Evolutionary conservation across 2,113 vertebrate species (phyloP).

Genomic region (Okapia johnstoni): DNA sequence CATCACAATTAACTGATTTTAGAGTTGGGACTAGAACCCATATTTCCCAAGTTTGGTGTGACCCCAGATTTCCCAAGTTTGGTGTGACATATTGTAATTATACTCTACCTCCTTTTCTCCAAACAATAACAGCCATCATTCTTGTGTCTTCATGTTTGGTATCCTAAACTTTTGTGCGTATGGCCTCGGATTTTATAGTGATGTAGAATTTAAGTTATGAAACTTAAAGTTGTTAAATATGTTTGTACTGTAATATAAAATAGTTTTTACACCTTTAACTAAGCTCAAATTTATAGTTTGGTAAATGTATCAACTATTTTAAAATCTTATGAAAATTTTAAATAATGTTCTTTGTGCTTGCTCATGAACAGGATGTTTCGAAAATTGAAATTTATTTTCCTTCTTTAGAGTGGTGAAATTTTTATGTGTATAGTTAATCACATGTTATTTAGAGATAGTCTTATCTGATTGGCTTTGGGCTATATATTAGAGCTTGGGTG

Average conservation of each 20-base stretch:
- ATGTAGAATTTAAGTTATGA: constrained; percentile 3
- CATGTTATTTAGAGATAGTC: background rate
- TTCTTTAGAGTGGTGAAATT: constrained; percentile 22
- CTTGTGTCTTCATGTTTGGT: background rate
- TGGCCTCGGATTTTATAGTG: background rate
- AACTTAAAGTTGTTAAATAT: background rate
- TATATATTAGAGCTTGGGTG: background rate
- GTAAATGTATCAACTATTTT: constrained; percentile 4
- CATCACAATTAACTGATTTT: background rate
- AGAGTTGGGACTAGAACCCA: background rate
- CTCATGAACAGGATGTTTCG: background rate
- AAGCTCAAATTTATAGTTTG: background rate
- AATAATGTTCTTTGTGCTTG: background rate
- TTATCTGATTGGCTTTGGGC: background rate
- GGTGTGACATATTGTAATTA: background rate
- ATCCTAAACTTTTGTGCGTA: background rate
- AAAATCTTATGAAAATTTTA: constrained; percentile 8
- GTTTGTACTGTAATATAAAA: background rate
- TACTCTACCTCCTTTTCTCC: background rate
- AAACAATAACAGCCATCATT: background rate
- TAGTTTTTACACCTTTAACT: background rate
- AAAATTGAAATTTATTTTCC: background rate
- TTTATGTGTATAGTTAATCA: background rate
- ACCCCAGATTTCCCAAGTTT: background rate
- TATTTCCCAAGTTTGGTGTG: background rate